Percentiles rank a stretch among this genome's conserved stretches.
These are phyloP conservation scores for Adineta ricciae DNA, from an alignment of 2,888 invertebrate species.

Conservation along the genomic window DNA sequence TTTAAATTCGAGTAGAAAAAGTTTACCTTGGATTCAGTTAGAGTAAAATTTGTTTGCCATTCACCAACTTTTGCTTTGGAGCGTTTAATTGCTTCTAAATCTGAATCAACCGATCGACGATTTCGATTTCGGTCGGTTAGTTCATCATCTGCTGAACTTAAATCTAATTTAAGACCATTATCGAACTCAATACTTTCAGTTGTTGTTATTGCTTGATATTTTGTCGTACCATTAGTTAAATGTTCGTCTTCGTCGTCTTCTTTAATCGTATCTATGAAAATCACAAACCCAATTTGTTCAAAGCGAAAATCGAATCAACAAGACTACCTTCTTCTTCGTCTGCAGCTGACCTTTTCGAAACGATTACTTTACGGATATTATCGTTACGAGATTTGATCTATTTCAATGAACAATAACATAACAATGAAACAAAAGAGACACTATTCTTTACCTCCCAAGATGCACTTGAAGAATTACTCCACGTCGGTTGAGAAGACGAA, in stretches of 20 bases:
- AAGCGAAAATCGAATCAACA: background rate
- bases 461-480: background rate
- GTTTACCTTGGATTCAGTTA: background rate
- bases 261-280: background rate
- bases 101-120: background rate
- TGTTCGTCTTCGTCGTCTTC: background rate
- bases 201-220: background rate
- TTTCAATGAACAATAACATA: background rate
- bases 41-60: constrained; percentile 9
- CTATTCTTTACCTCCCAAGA: background rate
- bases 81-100: background rate
- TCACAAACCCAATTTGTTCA: background rate
- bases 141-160: background rate
- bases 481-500: background rate
- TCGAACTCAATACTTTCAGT: background rate
- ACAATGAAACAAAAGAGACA: background rate
- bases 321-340: background rate
- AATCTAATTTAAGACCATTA: constrained; percentile 3
- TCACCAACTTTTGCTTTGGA: background rate
- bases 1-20: background rate
- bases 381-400: constrained; percentile 16
- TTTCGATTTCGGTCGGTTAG: background rate
- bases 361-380: background rate
- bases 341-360: background rate
- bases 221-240: background rate